Base-by-base conservation (phyloP, 2,888 invertebrate genomes). In the Dascillus cervinus region DNA sequence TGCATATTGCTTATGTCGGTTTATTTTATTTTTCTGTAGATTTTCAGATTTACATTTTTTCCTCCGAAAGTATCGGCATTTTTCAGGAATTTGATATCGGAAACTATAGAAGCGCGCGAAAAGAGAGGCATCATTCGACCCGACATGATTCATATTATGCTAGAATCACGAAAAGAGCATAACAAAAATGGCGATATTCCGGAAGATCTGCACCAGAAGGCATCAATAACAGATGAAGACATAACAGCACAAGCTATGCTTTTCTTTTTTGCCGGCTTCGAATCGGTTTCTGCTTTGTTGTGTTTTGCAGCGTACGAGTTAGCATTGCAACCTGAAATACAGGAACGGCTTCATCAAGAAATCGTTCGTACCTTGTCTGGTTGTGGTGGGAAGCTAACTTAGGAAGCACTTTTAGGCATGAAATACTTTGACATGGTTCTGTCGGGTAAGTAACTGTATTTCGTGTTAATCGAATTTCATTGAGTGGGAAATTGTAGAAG, bases 361-460 rank as follows among this genome's bases (percentile, higher is more conserved):
- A 70, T 79, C 19, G 63, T 57, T 9, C 66, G 70, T 4, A 34
- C 35, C 2, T 17, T 38, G 3, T 14, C 30, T 3, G 21, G 29
- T 10, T 32, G 29, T 11, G 29, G 41, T 0, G 65, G 64, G 3
- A 60, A 57, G 8, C 56, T 73, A 1, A 63, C 58, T 28, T 74
- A 70, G 37, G 69, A 66, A 10, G 57, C 11, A 4, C 8, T 27
- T 19, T 11, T 21, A 11, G 22, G 22, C 11, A 65, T 75, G 69
- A 58, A 60, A 4, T 75, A 74, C 29, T 51, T 75, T 59, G 73
- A 75, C 27, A 71, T 71, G 71, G 70, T 73, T 1, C 52, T 73
- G 0, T 70, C 70, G 45, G 68, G 67, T 67, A 45, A 43, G 31
- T 25, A 11, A 2, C 13, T 5, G 2, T 11, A n/a, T 21, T 17